Evolutionary conservation across 2,113 vertebrate species (phyloP).

Genomic region (Sminthopsis crassicaudata): DNA sequence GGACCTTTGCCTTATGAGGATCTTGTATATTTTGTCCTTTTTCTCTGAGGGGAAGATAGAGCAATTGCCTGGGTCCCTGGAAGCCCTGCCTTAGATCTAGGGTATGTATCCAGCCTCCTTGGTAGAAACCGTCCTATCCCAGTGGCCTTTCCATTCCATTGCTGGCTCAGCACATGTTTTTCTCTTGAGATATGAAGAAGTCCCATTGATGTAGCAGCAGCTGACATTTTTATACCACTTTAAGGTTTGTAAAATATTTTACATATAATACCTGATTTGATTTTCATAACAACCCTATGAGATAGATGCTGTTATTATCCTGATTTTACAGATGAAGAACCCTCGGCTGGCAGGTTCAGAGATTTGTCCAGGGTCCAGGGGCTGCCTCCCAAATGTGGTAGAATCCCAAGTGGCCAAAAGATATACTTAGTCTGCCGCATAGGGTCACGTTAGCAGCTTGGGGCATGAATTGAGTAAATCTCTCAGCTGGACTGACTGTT

Average conservation of each 20-base stretch:
- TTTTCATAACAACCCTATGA: background rate
- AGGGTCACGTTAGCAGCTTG: background rate
- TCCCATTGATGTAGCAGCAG: background rate
- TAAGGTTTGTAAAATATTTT: background rate
- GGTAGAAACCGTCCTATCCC: background rate
- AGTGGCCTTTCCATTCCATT: background rate
- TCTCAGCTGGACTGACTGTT: background rate
- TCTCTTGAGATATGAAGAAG: background rate
- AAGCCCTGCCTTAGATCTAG: background rate
- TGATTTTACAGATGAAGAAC: background rate
- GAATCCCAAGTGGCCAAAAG: background rate
- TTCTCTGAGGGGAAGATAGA: background rate
- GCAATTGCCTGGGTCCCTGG: background rate
- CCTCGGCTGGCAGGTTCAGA: background rate
- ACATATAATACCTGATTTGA: background rate
- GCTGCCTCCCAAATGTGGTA: background rate
- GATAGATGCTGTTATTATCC: background rate
- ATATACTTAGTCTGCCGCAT: background rate
- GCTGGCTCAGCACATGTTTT: background rate
- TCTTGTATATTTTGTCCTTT: conserved; percentile 19
- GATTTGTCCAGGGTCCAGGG: background rate
- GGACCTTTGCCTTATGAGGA: background rate
- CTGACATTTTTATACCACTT: background rate
- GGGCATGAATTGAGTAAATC: background rate
- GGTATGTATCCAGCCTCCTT: background rate